Evolutionary conservation across 1,140 invertebrate genomes (phyloP).

Genomic region (Reticulitermes speratus): DNA sequence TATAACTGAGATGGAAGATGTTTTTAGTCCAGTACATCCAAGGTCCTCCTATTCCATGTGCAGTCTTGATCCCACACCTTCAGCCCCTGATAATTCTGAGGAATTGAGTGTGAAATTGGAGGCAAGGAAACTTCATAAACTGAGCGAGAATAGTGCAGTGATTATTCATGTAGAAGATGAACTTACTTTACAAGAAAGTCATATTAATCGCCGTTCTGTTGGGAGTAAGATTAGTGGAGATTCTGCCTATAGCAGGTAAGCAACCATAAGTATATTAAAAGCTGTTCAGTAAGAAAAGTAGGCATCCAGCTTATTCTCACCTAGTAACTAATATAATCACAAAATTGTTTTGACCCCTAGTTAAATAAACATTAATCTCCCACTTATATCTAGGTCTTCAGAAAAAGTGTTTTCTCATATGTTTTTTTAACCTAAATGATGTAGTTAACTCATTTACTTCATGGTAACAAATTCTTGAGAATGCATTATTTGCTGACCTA

Average conservation of each 20-base stretch:
- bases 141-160: neutral
- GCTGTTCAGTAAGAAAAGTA: too few species aligned
- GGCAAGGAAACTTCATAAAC: neutral
- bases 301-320: too few species aligned
- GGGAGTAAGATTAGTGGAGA: slow-evolving; percentile 54
- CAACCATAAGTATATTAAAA: neutral
- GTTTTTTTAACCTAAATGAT: too few species aligned
- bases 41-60: slow-evolving; percentile 33
- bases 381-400: too few species aligned
- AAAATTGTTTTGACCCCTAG: too few species aligned
- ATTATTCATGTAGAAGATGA: neutral
- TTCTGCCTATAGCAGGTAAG: slow-evolving; percentile 69
- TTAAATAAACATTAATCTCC: too few species aligned
- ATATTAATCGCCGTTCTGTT: slow-evolving; percentile 36
- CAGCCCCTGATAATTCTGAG: neutral
- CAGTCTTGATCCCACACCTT: slow-evolving; percentile 22
- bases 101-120: neutral
- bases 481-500: too few species aligned
- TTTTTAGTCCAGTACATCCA: neutral
- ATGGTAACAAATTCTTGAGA: too few species aligned
- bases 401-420: too few species aligned
- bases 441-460: too few species aligned
- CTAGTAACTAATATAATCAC: too few species aligned
- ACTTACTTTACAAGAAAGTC: neutral
- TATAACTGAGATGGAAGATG: slow-evolving; percentile 19